Conservation (phyloP, 2,888 invertebrate genomes). For the Bellardia pandia region DNA sequence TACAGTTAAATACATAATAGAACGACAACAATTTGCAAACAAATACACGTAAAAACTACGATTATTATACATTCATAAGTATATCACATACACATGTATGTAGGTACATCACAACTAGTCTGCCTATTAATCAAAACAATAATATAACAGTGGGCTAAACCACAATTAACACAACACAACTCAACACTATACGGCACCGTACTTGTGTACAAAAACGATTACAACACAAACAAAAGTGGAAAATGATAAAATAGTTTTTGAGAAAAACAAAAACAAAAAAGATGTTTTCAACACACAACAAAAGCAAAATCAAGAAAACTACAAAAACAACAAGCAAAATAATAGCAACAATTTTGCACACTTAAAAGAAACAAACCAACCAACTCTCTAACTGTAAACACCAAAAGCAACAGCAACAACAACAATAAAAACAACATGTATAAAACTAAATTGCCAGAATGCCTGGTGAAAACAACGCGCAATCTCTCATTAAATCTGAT, state of each 20-base stretch:
- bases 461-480: conserved; percentile 63
- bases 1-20: background rate
- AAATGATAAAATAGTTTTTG: conserved; percentile 26
- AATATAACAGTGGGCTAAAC: conserved; percentile 50
- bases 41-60: background rate
- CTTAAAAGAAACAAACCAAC: conserved; percentile 37
- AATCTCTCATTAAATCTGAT: conserved; percentile 61
- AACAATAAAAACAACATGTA: background rate
- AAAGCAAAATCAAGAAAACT: conserved; percentile 22
- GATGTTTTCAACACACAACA: conserved; percentile 42
- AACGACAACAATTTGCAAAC: background rate
- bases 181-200: background rate
- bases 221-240: conserved; percentile 26
- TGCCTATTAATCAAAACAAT: background rate
- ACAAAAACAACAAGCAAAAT: conserved; percentile 1
- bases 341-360: conserved; percentile 56
- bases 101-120: background rate
- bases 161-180: conserved; percentile 45
- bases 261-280: background rate
- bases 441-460: background rate
- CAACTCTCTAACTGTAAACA: conserved; percentile 41
- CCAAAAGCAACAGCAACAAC: conserved; percentile 6
- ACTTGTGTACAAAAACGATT: background rate
- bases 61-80: background rate
- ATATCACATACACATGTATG: background rate